A percentile compares a stretch with the other conserved stretches of the same genome.
These are phyloP conservation scores for Diabrotica virgifera DNA, from an alignment of 1,140 invertebrate species.

Conservation along the genomic window DNA sequence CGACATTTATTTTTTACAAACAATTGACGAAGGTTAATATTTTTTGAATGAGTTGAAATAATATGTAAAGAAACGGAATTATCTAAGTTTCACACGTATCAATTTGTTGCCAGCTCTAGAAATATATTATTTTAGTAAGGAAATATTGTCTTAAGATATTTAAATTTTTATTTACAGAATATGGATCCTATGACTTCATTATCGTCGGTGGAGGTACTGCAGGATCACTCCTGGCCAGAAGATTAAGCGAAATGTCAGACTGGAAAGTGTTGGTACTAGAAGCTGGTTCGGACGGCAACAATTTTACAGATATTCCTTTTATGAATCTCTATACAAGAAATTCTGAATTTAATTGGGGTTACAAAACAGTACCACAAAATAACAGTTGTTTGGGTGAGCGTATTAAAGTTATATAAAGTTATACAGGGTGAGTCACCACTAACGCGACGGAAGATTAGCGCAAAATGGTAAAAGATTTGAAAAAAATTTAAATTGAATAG, in stretches of 20 bases:
- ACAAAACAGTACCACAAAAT: constrained; percentile 66
- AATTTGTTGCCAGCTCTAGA: too few relatives aligned
- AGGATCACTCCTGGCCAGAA: constrained; percentile 58
- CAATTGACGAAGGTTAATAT: too few relatives aligned
- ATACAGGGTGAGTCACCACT: too few relatives aligned
- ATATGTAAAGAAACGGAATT: too few relatives aligned
- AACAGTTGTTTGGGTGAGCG: constrained; percentile 61
- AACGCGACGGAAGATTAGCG: too few relatives aligned
- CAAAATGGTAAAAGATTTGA: too few relatives aligned
- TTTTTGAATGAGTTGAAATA: too few relatives aligned
- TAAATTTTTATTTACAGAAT: constrained; percentile 25
- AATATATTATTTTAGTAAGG: too few relatives aligned
- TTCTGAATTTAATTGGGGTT: constrained; percentile 75
- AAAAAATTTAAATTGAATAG: too few relatives aligned
- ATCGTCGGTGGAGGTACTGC: constrained; percentile 49
- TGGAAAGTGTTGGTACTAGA: constrained; percentile 72
- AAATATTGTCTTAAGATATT: neutral
- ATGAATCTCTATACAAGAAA: constrained; percentile 64
- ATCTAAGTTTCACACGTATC: too few relatives aligned
- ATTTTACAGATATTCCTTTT: constrained; percentile 70
- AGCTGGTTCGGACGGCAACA: constrained; percentile 64
- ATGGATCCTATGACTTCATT: constrained; percentile 38
- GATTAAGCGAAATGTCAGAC: constrained; percentile 64
- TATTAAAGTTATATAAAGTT: constrained; percentile 5
- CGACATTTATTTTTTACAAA: too few relatives aligned